phyloP scores from a whole-genome alignment of 2,888 invertebrate genomes.

The Platycheirus albimanus region DNA sequence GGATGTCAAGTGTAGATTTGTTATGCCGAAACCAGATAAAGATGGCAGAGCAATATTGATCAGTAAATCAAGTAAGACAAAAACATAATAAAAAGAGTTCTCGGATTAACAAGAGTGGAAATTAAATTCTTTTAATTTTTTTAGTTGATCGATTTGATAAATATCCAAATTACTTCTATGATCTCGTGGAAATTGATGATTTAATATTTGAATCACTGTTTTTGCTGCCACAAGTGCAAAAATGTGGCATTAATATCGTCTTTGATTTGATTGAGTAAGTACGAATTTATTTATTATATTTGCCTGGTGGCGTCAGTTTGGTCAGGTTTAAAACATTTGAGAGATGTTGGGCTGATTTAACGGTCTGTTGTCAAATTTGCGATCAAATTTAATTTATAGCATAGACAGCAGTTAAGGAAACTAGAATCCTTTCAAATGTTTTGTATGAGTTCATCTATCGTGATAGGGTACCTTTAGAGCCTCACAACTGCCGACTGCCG shows the following conservation, averaged over 20 bases:
- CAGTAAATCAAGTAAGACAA: slow-evolving; percentile 47
- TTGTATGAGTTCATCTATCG: too few relatives aligned
- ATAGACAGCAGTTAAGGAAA: too few relatives aligned
- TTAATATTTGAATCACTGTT: slow-evolving; percentile 80
- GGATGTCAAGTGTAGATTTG: slow-evolving; percentile 78
- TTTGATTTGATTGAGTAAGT: slow-evolving; percentile 79
- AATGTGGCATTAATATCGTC: slow-evolving; percentile 80
- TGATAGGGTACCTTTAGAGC: too few relatives aligned
- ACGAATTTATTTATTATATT: too few relatives aligned
- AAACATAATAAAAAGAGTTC: background rate
- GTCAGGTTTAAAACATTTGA: too few relatives aligned
- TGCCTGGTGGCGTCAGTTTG: too few relatives aligned
- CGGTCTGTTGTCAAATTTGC: too few relatives aligned
- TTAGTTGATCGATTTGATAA: slow-evolving; percentile 79
- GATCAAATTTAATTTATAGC: too few relatives aligned
- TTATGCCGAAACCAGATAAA: slow-evolving; percentile 79
- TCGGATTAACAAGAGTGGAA: background rate
- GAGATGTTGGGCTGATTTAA: too few relatives aligned
- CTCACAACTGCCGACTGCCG: too few relatives aligned
- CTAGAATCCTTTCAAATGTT: too few relatives aligned
- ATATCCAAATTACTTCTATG: slow-evolving; percentile 79
- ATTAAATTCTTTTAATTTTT: slow-evolving; percentile 18
- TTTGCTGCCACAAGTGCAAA: slow-evolving; percentile 79
- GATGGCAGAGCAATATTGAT: slow-evolving; percentile 77
- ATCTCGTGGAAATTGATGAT: slow-evolving; percentile 81